These are phyloP conservation scores for Bombus impatiens DNA, from an alignment of 1,140 invertebrate species.

Conservation along the genomic window DNA sequence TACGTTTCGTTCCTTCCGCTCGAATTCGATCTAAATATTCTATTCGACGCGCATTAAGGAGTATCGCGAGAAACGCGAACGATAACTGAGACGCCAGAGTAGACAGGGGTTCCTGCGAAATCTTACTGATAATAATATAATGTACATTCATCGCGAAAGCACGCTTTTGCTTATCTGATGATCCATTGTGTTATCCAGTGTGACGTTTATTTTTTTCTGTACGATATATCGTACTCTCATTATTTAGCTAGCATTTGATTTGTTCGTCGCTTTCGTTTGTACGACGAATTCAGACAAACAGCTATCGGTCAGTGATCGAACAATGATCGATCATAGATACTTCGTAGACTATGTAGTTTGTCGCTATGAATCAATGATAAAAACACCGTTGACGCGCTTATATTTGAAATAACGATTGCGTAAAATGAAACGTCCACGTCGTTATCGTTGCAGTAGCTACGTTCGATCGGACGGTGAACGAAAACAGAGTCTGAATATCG, in stretches of 20 bases:
- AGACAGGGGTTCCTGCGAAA: not conserved
- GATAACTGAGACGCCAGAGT: not conserved
- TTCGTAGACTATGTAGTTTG: not conserved
- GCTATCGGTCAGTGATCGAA: not conserved
- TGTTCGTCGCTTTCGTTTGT: not conserved
- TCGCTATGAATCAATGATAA: not conserved
- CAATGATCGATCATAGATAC: not conserved
- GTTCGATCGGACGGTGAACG: not conserved
- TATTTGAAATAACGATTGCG: not conserved
- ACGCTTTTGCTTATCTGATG: slow-evolving; percentile 34
- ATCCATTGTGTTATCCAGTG: slow-evolving; percentile 26
- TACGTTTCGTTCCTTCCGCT: fast-evolving
- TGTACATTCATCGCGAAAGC: not conserved
- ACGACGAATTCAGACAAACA: not conserved
- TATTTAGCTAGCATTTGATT: not conserved
- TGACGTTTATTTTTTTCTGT: not conserved
- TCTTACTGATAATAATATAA: slow-evolving; percentile 21
- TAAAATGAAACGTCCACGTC: not conserved
- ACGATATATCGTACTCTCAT: not conserved
- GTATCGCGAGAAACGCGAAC: not conserved
- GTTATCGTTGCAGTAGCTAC: not conserved
- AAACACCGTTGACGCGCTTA: not conserved
- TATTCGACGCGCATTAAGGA: not conserved
- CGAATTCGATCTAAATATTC: not conserved
- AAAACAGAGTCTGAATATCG: not conserved